A percentile compares a stretch with the other conserved stretches of the same genome.
Evolutionary conservation across 1,140 invertebrate genomes (phyloP).

Genomic region (Euschistus heros): DNA sequence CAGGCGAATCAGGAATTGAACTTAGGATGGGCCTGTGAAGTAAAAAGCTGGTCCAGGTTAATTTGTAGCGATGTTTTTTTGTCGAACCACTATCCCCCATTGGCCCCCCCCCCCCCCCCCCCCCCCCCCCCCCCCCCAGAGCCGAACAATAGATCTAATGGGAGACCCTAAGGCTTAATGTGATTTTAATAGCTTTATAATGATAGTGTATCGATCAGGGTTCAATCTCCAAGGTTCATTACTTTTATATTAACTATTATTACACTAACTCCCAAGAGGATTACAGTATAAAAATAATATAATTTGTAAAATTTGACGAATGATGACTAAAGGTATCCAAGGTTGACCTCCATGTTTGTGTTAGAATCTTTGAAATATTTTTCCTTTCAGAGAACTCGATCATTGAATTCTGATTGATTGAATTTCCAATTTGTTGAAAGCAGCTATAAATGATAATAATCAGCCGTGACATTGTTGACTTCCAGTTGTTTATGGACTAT

Average conservation of each 20-base stretch:
- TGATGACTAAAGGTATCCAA: no score
- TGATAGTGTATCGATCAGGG: constrained; percentile 13
- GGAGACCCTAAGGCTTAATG: constrained; percentile 4
- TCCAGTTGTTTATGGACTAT: no score
- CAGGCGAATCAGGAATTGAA: background rate
- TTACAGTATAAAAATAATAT: no score
- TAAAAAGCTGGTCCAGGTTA: background rate
- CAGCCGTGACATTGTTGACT: no score
- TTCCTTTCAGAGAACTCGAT: no score
- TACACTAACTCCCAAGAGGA: background rate
- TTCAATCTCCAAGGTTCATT: constrained; percentile 4
- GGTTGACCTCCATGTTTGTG: no score
- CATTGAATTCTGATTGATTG: no score
- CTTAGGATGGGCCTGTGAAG: background rate
- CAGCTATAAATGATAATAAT: no score
- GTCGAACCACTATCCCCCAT: background rate
- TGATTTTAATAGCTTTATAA: constrained; percentile 18
- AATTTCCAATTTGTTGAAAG: no score
- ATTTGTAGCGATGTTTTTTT: constrained; percentile 12
- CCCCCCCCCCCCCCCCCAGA: background rate
- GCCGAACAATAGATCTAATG: constrained; percentile 12
- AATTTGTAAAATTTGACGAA: no score
- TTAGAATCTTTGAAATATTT: no score
- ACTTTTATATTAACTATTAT: constrained; percentile 14
- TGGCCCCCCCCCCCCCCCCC: background rate